Evolutionary conservation across 2,797 vertebrate genomes (phyloP).

Genomic region (Ataeniobius toweri): DNA sequence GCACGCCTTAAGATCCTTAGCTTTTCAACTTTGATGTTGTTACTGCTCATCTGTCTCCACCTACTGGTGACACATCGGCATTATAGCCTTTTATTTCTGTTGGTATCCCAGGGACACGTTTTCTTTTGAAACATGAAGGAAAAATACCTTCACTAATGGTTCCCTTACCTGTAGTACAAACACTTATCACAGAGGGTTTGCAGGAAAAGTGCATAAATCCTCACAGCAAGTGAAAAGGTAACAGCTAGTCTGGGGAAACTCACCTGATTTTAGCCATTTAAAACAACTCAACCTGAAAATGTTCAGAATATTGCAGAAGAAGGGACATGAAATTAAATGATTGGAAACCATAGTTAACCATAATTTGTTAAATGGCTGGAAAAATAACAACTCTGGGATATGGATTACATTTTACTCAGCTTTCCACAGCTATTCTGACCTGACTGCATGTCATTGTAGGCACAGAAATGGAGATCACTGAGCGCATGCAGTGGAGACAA

Average conservation of each 20-base stretch:
- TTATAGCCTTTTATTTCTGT: too few species aligned
- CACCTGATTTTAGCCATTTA: neutral
- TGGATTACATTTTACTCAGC: neutral
- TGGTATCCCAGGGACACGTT: too few species aligned
- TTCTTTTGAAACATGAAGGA: neutral
- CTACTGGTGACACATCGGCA: neutral
- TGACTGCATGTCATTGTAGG: neutral
- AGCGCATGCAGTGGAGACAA: neutral
- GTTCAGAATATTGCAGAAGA: neutral
- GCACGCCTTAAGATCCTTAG: neutral
- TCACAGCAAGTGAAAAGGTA: neutral
- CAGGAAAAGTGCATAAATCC: neutral
- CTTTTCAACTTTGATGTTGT: neutral
- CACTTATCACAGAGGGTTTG: neutral
- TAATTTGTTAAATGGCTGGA: neutral
- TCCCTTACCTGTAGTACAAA: neutral
- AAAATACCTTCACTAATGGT: neutral
- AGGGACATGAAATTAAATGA: neutral
- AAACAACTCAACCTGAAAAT: neutral
- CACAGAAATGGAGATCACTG: conserved; percentile 7
- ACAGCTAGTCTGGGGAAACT: too few species aligned
- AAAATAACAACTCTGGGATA: neutral
- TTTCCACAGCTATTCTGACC: neutral
- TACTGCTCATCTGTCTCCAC: neutral
- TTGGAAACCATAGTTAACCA: neutral